Conservation (phyloP, 2,797 vertebrate species). For the Rhinella marina region DNA sequence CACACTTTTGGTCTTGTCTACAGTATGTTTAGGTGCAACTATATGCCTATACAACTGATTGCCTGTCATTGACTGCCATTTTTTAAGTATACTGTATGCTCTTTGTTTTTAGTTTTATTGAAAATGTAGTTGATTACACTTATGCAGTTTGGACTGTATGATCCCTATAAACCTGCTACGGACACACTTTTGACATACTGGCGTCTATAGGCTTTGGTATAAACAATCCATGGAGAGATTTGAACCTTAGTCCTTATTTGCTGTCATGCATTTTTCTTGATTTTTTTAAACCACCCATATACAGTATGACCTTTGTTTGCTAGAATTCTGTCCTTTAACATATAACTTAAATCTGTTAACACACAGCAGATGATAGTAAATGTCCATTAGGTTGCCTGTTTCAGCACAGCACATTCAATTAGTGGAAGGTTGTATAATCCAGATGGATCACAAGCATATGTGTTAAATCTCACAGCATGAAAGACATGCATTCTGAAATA, state of each 20-base stretch:
- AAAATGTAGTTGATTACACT: neutral
- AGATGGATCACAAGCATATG: slow-evolving; percentile 46
- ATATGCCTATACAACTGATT: neutral
- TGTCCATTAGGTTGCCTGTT: slow-evolving; percentile 25
- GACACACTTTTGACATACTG: too few relatives aligned
- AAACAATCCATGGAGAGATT: neutral
- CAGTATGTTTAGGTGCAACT: neutral
- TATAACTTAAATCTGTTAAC: slow-evolving; percentile 36
- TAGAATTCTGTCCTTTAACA: neutral
- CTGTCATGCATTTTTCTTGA: neutral
- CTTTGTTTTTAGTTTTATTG: neutral
- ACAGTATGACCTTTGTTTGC: neutral
- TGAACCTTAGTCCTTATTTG: neutral
- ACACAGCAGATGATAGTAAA: slow-evolving; percentile 34
- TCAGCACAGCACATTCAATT: slow-evolving; percentile 9
- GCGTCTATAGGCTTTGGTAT: too few relatives aligned
- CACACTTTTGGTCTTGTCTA: neutral
- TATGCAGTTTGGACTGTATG: neutral
- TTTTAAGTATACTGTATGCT: too few relatives aligned
- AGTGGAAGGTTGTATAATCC: slow-evolving; percentile 17
- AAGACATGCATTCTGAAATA: neutral
- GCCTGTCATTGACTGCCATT: too few relatives aligned
- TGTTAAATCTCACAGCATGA: slow-evolving; percentile 36
- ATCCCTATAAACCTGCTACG: neutral
- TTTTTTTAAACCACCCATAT: neutral